Percentiles rank a stretch among this genome's conserved stretches.
Conservation (phyloP, 2,888 invertebrate species). For the Trichacis sp. region DNA sequence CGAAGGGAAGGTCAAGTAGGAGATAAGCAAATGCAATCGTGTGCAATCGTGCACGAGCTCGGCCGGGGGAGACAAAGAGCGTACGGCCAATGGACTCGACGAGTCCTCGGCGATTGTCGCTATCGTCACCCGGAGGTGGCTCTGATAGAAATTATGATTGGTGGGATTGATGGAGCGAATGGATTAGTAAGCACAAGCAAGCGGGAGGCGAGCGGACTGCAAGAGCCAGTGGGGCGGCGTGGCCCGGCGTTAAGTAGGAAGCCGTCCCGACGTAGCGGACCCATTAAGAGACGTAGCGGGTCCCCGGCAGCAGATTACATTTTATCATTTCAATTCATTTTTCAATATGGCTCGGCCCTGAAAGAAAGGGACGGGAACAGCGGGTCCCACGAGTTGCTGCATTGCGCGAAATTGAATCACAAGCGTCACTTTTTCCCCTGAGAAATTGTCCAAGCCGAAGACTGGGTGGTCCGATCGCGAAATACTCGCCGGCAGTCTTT, state of each 20-base stretch:
- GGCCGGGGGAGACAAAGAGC: conserved; percentile 40
- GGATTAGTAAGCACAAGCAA: conserved; percentile 42
- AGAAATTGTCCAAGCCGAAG: conserved; percentile 2
- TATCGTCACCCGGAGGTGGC: conserved; percentile 69
- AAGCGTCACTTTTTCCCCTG: neutral
- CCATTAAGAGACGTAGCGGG: conserved; percentile 68
- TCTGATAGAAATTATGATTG: conserved; percentile 69
- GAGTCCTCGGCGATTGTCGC: conserved; percentile 59
- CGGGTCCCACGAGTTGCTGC: no score
- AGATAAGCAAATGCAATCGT: no score
- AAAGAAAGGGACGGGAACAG: no score
- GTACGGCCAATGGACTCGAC: conserved; percentile 52
- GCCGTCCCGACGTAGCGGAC: conserved; percentile 73
- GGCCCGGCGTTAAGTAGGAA: conserved; percentile 70
- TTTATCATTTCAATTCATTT: conserved; percentile 67
- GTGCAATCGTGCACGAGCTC: conserved; percentile 35
- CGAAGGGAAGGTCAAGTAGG: no score
- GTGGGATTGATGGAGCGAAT: conserved; percentile 58
- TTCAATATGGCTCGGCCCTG: conserved; percentile 61
- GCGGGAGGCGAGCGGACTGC: conserved; percentile 52
- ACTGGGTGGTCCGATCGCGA: conserved; percentile 45
- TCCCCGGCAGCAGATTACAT: conserved; percentile 64
- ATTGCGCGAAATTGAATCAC: neutral
- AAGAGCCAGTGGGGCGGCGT: conserved; percentile 59
- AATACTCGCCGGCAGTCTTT: conserved; percentile 33